Evolutionary conservation across 2,113 vertebrate species (phyloP).

Genomic region (Pelecanoides urinatrix): DNA sequence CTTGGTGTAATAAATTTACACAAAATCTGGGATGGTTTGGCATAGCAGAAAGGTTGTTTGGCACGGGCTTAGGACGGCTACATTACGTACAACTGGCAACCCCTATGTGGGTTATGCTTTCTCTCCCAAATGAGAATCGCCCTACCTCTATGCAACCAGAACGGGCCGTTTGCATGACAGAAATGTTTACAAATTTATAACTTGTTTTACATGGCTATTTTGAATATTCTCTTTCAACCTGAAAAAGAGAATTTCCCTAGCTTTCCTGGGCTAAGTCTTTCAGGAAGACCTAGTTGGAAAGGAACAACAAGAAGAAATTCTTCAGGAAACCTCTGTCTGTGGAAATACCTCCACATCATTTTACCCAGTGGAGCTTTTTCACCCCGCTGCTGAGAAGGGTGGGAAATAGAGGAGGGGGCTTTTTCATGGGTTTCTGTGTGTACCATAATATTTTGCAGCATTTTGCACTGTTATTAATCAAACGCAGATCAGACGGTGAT

Average conservation of each 20-base stretch:
- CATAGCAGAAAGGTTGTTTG: constrained; percentile 61
- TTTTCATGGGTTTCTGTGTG: not conserved
- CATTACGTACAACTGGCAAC: constrained; percentile 12
- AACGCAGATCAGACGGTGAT: not conserved
- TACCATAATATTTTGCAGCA: not conserved
- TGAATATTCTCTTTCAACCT: not conserved
- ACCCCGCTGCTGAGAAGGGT: accelerated
- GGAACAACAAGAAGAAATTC: not conserved
- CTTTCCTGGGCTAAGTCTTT: not conserved
- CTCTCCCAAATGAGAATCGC: not conserved
- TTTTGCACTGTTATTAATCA: not conserved
- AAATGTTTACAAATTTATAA: constrained; percentile 29
- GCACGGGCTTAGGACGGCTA: not conserved
- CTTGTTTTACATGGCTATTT: not conserved
- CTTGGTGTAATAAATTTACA: constrained; percentile 66
- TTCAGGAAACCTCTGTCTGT: not conserved
- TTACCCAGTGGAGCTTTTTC: not conserved
- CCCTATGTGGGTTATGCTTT: not conserved
- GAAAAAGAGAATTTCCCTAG: not conserved
- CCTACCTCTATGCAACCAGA: not conserved
- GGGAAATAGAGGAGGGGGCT: not conserved
- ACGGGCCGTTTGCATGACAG: not conserved
- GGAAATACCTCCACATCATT: not conserved
- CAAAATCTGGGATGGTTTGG: constrained; percentile 66
- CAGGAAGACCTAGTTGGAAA: not conserved